A percentile compares a stretch with the other conserved stretches of the same genome.
These are phyloP conservation scores for Epinotia nisella DNA, from an alignment of 2,888 invertebrate genomes.

Conservation along the genomic window DNA sequence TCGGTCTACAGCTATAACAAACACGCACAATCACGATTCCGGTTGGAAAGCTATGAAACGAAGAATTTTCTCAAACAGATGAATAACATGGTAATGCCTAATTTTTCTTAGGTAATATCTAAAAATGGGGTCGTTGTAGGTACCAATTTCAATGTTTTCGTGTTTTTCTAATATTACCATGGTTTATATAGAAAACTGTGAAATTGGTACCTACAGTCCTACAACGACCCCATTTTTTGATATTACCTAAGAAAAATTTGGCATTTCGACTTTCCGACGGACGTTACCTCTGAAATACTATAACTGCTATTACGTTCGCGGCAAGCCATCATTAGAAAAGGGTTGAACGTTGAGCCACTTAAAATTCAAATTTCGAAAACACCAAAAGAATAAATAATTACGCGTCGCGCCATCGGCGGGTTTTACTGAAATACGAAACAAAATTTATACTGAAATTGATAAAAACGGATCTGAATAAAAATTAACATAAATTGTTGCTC, in stretches of 20 bases:
- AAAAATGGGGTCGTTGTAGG: too few species aligned
- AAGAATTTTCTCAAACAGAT: too few species aligned
- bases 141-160: too few species aligned
- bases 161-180: too few species aligned
- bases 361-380: slow-evolving; percentile 35
- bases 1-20: too few species aligned
- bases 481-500: background rate
- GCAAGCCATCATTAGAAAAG: slow-evolving; percentile 30
- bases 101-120: too few species aligned
- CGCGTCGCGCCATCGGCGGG: background rate
- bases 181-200: too few species aligned
- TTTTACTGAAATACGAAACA: slow-evolving; percentile 13
- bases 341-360: slow-evolving; percentile 19
- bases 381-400: slow-evolving; percentile 39
- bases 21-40: too few species aligned
- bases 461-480: slow-evolving; percentile 10
- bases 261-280: slow-evolving; percentile 5
- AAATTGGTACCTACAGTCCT: background rate
- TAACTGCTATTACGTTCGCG: slow-evolving; percentile 11
- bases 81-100: too few species aligned
- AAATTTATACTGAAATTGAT: slow-evolving; percentile 8
- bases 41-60: too few species aligned
- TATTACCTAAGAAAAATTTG: background rate
- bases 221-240: background rate
- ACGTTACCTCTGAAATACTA: slow-evolving; percentile 26